Conservation (phyloP, 2,113 vertebrate genomes). For the Hiodon tergisus region DNA sequence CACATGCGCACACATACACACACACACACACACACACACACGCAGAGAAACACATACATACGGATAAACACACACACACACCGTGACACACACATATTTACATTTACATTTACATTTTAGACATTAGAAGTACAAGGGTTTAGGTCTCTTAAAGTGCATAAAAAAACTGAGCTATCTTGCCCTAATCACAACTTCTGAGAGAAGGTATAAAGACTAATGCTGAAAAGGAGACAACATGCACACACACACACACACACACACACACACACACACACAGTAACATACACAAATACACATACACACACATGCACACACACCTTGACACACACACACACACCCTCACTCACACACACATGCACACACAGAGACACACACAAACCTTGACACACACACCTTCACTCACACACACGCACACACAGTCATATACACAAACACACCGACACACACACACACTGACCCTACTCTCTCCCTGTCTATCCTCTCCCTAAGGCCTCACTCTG, state of each 20-base stretch:
- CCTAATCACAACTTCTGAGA: no score
- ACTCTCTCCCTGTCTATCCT: not conserved
- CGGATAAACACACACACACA: not conserved
- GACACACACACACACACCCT: not conserved
- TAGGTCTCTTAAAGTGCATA: no score
- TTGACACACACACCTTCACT: no score
- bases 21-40: not conserved
- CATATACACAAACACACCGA: not conserved
- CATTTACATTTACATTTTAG: no score
- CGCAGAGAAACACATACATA: no score
- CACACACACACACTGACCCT: not conserved
- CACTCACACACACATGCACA: not conserved
- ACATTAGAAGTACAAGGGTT: no score
- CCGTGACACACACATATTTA: not conserved
- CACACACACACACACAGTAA: not conserved
- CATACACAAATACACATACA: not conserved
- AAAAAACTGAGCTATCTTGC: no score
- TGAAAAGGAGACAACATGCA: no score
- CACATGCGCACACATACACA: not conserved
- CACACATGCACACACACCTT: not conserved
- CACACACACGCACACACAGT: not conserved
- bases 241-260: no score
- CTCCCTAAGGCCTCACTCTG: slow-evolving; percentile 60
- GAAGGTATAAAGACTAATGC: no score
- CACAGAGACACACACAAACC: not conserved